A percentile compares a stretch with the other conserved stretches of the same genome.
Evolutionary conservation across 2,113 vertebrate genomes (phyloP).

Genomic region (Hippocampus mohnikei): DNA sequence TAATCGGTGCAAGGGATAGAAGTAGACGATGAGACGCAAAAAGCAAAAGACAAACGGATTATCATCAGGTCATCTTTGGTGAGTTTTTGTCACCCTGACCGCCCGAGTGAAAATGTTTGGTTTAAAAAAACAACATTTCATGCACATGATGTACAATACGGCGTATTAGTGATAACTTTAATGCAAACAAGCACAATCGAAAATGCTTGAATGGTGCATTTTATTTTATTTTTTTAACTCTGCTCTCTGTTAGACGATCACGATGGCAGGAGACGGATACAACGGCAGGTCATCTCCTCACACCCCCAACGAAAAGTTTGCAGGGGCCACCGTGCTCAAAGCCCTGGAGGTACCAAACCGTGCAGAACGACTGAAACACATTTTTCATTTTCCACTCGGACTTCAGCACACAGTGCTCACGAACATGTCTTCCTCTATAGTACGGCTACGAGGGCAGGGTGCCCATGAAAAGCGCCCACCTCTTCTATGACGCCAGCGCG

Average conservation of each 20-base stretch:
- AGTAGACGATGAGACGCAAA: no score
- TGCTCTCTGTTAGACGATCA: slow-evolving; percentile 72
- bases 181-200: no score
- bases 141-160: no score
- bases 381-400: neutral
- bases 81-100: no score
- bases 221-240: neutral
- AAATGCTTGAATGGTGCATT: no score
- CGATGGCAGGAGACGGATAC: slow-evolving; percentile 90
- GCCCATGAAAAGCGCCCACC: slow-evolving; percentile 82
- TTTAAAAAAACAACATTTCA: no score
- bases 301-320: slow-evolving; percentile 94
- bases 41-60: no score
- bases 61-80: no score
- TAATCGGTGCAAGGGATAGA: no score
- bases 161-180: no score
- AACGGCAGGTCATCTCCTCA: slow-evolving; percentile 92
- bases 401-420: neutral
- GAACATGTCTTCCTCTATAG: slow-evolving; percentile 19
- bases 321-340: slow-evolving; percentile 93
- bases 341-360: slow-evolving; percentile 81
- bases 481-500: slow-evolving; percentile 93
- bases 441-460: slow-evolving; percentile 86
- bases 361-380: neutral
- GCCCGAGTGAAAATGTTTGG: no score